A percentile compares a stretch with the other conserved stretches of the same genome.
These are phyloP conservation scores for Chromobotia macracanthus DNA, from an alignment of 2,797 vertebrate species.

Conservation along the genomic window DNA sequence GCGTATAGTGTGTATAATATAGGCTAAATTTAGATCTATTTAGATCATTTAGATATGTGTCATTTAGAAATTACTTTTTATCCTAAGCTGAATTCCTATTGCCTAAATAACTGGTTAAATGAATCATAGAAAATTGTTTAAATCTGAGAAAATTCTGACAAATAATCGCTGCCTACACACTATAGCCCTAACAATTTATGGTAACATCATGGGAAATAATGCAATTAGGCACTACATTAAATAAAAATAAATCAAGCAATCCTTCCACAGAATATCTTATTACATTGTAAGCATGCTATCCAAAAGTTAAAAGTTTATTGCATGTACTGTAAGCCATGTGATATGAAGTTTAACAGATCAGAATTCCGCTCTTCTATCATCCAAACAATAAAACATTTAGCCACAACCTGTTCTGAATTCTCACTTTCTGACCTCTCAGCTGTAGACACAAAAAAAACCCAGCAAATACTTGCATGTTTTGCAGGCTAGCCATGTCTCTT, in stretches of 20 bases:
- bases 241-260: not conserved
- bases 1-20: not conserved
- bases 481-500: not conserved
- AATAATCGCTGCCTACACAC: slow-evolving; percentile 13
- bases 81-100: slow-evolving; percentile 2
- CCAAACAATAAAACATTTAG: not conserved
- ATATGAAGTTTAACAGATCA: not conserved
- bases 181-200: slow-evolving; percentile 2
- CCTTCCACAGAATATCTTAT: not conserved
- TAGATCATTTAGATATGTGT: not conserved
- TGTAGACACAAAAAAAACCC: not conserved
- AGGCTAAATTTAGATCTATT: not conserved
- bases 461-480: slow-evolving; percentile 8
- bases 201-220: not conserved
- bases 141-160: slow-evolving; percentile 10
- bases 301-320: slow-evolving; percentile 9
- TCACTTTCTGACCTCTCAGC: not conserved
- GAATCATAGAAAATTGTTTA: slow-evolving; percentile 6
- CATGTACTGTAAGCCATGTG: not conserved
- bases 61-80: slow-evolving; percentile 6
- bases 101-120: not conserved
- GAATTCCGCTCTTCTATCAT: not conserved
- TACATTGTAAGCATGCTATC: not conserved
- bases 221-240: not conserved
- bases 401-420: not conserved